Base-by-base conservation (phyloP, 2,888 invertebrate species). In the Parnassius smintheus region DNA sequence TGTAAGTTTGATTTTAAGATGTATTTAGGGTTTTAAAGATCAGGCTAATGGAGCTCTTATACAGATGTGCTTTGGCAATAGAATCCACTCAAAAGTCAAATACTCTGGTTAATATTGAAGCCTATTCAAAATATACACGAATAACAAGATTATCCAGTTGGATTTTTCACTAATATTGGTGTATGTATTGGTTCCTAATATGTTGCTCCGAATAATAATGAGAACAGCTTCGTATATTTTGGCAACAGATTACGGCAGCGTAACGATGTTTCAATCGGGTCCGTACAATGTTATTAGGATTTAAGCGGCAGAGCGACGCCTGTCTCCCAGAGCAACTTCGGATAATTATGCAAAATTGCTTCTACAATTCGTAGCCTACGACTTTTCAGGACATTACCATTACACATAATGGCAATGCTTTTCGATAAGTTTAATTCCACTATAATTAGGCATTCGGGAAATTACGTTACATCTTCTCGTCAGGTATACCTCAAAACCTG, bases 311-410 rank as follows among this genome's bases (percentile, higher is more conserved):
- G 75, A 76, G 77, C 77, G 78, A 75, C 80, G 80, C 83, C 81
- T 81, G 81, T 82, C 83, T 82, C 83, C 75, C 73, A 76, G 74
- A 78, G 74, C 78, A 79, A 79, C 79, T 80, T 78, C 76, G 78
- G 82, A 84, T 90, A 91, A 91, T 91, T 91, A 91, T 91, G 91
- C 89, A 87, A 91, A 91, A 91, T 90, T 87, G 89, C 87, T 88
- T 75, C 85, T 85, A 88, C 90, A 78, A 90, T 85, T 91, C 85
- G 80, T 82, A 83, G 80, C 78, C 86, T 87, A 86, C 82, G 81
- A 85, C 82, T 90, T 90, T 89, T 91, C 86, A 81, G 83, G 81
- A 73, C 88, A 89, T 88, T 81, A 86, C 88, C 90, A 84, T 91
- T 89, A 90, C 82, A 78, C 82, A 81, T 86, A 88, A 91, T 89